Percentiles rank a stretch among this genome's conserved stretches.
Conservation (phyloP, 2,113 vertebrate genomes). For the Myotis lucifugus region DNA sequence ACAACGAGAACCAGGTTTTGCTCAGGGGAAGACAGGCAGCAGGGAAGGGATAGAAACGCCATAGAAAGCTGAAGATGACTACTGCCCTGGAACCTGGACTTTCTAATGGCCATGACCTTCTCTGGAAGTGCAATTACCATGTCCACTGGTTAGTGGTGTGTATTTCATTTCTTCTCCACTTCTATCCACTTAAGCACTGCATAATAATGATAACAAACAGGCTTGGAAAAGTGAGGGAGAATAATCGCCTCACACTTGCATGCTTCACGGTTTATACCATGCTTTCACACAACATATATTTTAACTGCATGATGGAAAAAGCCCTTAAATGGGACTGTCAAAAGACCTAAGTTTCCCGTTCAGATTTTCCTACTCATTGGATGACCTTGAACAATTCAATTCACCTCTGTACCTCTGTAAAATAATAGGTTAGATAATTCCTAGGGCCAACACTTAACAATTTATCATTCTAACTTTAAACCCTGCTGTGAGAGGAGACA, state of each 20-base stretch:
- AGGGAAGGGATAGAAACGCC: background rate
- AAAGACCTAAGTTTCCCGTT: background rate
- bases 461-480: conserved; percentile 35
- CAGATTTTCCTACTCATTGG: background rate
- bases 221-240: background rate
- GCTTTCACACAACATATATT: background rate
- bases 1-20: background rate
- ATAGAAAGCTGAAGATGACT: background rate
- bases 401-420: conserved; percentile 18
- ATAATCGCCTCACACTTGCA: background rate
- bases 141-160: background rate
- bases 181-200: background rate
- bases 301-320: background rate
- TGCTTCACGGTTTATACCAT: background rate
- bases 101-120: background rate
- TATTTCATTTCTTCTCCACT: background rate
- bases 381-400: background rate
- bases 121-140: background rate
- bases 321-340: background rate
- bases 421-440: background rate
- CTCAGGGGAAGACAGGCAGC: background rate
- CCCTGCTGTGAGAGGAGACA: background rate
- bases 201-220: background rate
- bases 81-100: background rate
- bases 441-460: background rate